Base-by-base conservation (phyloP, 1,140 invertebrate genomes). In the Platyura marginata region DNA sequence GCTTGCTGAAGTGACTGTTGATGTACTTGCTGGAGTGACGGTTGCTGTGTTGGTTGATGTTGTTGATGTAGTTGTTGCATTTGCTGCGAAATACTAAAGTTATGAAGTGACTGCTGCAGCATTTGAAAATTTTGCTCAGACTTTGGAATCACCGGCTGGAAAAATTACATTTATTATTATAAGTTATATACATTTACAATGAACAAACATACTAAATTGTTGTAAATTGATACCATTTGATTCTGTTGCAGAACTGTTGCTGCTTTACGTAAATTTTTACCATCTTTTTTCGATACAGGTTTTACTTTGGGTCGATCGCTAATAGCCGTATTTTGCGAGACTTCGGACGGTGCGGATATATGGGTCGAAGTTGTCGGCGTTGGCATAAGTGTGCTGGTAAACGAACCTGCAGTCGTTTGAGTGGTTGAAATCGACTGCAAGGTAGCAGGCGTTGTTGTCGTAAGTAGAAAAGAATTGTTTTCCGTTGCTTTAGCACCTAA, bases 271-370 rank as follows among this genome's bases (percentile, higher is more conserved):
- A 56, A 52, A 51, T 67, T 77, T 58, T 74, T 80, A 15, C 74
- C 70, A 52, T 80, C 78, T 54, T 80, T 82, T 56, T 83, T 83
- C 22, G 77, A 77, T 29, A 77, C 75, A 8, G 77, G 76, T 59
- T 83, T 83, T 0, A 74, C 79, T 66, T 84, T 85, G 23, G 80
- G 80, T 48, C 80, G 67, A 65, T 84, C 81, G 57, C 77, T 79
- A 33, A 82, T 80, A 43, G 79, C 77, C 38, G 79, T 82, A 54
- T 72, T 76, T 61, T 79, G 67, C 23, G 66, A 52, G 18, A 63
- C 59, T 51, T 56, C 47, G 46, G 57, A 57, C 55, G 65, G 52
- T 60, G 66, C 55, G 42, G 60, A 46, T 50, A 66, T 44, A 51
- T 62, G 45, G 45, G 49, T 35, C 40, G 48, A 29, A 57, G 52